A percentile compares a stretch with the other conserved stretches of the same genome.
phyloP scores from a whole-genome alignment of 2,797 vertebrate genomes.

The Acanthiza pusilla region DNA sequence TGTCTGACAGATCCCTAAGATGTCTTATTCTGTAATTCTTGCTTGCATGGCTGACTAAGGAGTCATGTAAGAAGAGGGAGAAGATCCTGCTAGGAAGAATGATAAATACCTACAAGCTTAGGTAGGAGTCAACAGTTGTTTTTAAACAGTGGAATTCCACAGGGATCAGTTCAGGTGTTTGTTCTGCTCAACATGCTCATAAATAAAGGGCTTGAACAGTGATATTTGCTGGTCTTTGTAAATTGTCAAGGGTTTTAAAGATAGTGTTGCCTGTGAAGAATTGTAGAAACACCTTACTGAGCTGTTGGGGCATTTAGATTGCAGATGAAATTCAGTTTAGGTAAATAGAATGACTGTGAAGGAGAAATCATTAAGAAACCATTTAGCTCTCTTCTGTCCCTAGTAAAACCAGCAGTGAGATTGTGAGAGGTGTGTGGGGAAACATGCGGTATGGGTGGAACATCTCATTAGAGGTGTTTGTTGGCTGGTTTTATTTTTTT shows the following conservation, averaged over 20 bases:
- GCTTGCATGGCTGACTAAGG: background rate
- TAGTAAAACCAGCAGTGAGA: background rate
- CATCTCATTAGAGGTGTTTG: background rate
- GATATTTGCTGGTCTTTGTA: background rate
- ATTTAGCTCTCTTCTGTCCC: background rate
- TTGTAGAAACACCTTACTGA: background rate
- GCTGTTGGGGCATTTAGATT: background rate
- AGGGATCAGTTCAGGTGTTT: background rate
- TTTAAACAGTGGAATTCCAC: background rate
- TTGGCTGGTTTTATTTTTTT: background rate
- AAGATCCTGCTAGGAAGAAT: background rate
- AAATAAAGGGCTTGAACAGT: background rate
- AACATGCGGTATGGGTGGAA: accelerated
- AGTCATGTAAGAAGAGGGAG: background rate
- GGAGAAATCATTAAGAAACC: background rate
- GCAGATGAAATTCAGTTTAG: background rate
- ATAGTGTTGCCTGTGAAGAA: background rate
- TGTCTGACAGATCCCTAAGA: background rate
- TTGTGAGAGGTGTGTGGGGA: background rate
- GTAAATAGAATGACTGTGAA: background rate
- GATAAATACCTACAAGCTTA: background rate
- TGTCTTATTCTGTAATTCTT: background rate
- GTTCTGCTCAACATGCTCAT: background rate
- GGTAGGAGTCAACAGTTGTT: background rate
- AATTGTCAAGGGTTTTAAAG: background rate